Evolutionary conservation across 2,888 invertebrate species (phyloP), one percentile per base, ranked within the genome.

Genomic region (Eupsilia transversa): DNA sequence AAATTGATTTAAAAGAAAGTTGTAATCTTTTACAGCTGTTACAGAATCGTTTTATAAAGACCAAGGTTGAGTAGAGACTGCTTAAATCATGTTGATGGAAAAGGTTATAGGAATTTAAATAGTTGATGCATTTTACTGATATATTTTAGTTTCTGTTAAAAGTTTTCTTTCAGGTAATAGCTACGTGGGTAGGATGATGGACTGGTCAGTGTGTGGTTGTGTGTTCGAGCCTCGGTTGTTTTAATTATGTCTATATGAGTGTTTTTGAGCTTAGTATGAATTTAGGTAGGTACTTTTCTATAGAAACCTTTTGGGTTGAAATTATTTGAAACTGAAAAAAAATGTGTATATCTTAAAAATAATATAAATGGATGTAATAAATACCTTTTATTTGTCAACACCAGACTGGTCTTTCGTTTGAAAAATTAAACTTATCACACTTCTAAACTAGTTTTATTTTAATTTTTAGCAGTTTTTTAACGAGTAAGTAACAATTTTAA

Each of bases 1-100:
- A 82, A 76, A 85, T 77, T 85, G 77, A 82, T 82, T 85, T 85
- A 72, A 49, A 85, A 72, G 69, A 66, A 85, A 75, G 33, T 76
- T 81, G n/a, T 72, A n/a, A 69, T 76, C 14, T 52, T 43, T 41
- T 12, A 56, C 65, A 72, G 65, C 41, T 54, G 54, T 60, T 71
- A 12, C 17, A 52, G 46, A 49, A 56, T 56, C 52, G 64, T 52
- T 64, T 67, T 43, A 57, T 66, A 63, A 56, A 67, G 0, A 49
- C n/a, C 33, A 46, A 66, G 77, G 56, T 14, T 63, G 41, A 35
- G 7, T 49, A 60, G 2, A 14, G 4, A 56, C 46, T 38, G 56
- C 17, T 46, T 75, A 49, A 66, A 82, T 66, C 56, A 57, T 63
- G 27, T 49, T 78, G 61, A 67, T 82, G 9, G 63, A 64, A 67